Evolutionary conservation across 2,888 invertebrate genomes (phyloP).

Genomic region (Spicauda simplicius): DNA sequence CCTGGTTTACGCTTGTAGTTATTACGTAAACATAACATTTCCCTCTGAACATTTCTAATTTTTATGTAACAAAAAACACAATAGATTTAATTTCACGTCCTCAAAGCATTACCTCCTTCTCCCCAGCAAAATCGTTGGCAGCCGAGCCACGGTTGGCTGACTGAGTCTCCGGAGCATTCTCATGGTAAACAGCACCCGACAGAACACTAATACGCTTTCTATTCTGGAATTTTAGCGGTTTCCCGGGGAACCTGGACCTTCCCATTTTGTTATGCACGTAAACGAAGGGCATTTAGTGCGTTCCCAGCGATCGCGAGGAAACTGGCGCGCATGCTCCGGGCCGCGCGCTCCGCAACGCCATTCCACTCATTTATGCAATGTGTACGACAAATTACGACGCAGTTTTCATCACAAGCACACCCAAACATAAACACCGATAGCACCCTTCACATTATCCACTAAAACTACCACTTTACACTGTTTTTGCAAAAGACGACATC

Average conservation of each 20-base stretch:
- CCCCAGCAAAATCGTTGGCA: constrained; percentile 77
- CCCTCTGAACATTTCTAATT: constrained; percentile 52
- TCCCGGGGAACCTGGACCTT: constrained; percentile 94
- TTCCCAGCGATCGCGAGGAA: constrained; percentile 77
- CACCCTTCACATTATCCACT: constrained; percentile 77
- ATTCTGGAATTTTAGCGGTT: constrained; percentile 94
- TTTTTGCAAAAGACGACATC: constrained; percentile 79
- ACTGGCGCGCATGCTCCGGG: constrained; percentile 83
- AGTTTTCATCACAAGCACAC: constrained; percentile 74
- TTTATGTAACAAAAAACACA: constrained; percentile 53
- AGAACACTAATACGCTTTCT: constrained; percentile 93
- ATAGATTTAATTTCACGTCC: constrained; percentile 48
- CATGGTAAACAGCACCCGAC: constrained; percentile 85
- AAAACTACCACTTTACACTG: constrained; percentile 75
- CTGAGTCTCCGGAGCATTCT: constrained; percentile 74
- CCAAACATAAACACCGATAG: constrained; percentile 72
- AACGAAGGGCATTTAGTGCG: constrained; percentile 84
- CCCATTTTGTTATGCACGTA: constrained; percentile 88
- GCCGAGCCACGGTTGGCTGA: constrained; percentile 76
- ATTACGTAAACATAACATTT: constrained; percentile 82
- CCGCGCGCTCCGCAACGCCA: constrained; percentile 84
- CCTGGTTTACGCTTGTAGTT: constrained; percentile 59
- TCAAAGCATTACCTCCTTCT: constrained; percentile 77
- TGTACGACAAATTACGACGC: constrained; percentile 82
- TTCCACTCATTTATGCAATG: constrained; percentile 83